Evolutionary conservation across 2,888 invertebrate genomes (phyloP), one percentile per base, ranked within the genome.

Genomic region (Scelioninae gen. 1): DNA sequence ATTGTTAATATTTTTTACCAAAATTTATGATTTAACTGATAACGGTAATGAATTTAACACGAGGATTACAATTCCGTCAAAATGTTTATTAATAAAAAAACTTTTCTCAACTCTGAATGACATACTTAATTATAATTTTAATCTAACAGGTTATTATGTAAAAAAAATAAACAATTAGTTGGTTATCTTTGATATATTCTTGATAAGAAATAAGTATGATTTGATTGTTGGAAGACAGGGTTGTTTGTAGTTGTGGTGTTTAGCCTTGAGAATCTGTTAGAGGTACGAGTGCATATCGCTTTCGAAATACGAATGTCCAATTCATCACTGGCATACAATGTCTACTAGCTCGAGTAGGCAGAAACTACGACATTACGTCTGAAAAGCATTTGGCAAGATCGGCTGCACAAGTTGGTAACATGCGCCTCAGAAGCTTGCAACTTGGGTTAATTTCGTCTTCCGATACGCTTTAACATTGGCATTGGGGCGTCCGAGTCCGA

Each of bases 401-500:
- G 82, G 65, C 77, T 56, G 56, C 65, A 63, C 32, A 53, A 76
- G 76, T 65, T 71, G 58, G 71, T 55, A 82, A 75, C 80, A 71
- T 65, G 80, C 66, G 77, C 56, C 68, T 68, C 45, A 71, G 60
- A 83, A 83, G 84, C 76, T 75, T 74, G 82, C 75, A 62, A 83
- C 83, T 83, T 81, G 84, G 81, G 85, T 87, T 87, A 88, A 88
- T 86, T 87, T 87, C 83, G 87, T 87, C 86, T 83, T 71, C 74
- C 85, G 75, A 79, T 74, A 63, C 74, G 81, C 58, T 86, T 87
- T 87, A 88, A 87, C 89, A 88, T 88, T 89, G 89, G 85, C 88
- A 88, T 88, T 88, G 87, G 82, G 60, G 74, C 84, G 76, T 86
- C 85, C 83, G 65, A 75, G 40, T 66, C 62, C 47, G 63, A 62